Percentiles rank a stretch among this genome's conserved stretches.
Evolutionary conservation across 2,888 invertebrate species (phyloP).

Genomic region (Cremastinae sp.): DNA sequence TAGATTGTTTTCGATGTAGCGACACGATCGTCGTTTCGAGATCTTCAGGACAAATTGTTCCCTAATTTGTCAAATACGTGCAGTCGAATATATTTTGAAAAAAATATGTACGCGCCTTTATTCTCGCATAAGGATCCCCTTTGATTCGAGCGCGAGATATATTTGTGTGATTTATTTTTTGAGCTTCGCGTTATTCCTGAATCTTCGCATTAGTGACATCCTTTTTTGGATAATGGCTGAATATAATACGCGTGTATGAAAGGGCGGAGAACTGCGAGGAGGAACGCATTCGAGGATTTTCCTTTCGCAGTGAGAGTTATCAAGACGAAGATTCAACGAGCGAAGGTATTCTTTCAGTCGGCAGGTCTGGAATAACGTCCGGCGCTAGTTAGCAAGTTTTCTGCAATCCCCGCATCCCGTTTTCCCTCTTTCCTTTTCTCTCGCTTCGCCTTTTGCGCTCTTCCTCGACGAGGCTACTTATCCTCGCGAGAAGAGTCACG

Average conservation of each 20-base stretch:
- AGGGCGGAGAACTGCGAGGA: slow-evolving; percentile 20
- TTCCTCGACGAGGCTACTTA: slow-evolving; percentile 47
- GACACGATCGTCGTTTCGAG: too few relatives aligned
- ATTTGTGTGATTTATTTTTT: too few relatives aligned
- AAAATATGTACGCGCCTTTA: not conserved
- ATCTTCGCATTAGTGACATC: slow-evolving; percentile 10
- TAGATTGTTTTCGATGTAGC: not conserved
- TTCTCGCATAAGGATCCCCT: too few relatives aligned
- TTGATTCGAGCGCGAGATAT: too few relatives aligned
- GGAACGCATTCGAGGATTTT: slow-evolving; percentile 6
- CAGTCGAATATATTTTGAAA: not conserved
- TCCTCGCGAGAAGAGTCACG: slow-evolving; percentile 64
- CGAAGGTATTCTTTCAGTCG: slow-evolving; percentile 11
- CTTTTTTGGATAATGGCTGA: slow-evolving; percentile 27
- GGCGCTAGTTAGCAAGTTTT: slow-evolving; percentile 1
- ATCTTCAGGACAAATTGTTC: too few relatives aligned
- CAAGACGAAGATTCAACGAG: not conserved
- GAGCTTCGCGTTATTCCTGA: not conserved
- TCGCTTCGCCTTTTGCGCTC: not conserved
- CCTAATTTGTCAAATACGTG: too few relatives aligned
- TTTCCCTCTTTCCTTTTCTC: slow-evolving; percentile 6
- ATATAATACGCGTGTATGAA: slow-evolving; percentile 8
- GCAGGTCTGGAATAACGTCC: slow-evolving; percentile 22
- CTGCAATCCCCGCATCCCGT: not conserved
- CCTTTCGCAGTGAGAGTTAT: slow-evolving; percentile 4